These are phyloP conservation scores for Quadroppia sp. DNA, from an alignment of 2,888 invertebrate species.

Conservation along the genomic window DNA sequence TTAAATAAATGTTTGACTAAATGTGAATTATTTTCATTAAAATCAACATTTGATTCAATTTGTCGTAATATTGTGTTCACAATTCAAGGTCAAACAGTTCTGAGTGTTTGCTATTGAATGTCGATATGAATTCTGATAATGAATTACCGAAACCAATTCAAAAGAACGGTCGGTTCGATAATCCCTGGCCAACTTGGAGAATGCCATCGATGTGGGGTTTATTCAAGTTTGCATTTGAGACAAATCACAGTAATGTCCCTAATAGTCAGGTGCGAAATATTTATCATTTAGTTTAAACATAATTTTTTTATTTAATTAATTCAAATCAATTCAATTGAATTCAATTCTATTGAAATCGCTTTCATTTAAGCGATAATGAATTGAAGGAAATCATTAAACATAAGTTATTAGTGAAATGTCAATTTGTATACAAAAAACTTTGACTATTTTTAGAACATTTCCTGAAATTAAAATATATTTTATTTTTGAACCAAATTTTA, in stretches of 20 bases:
- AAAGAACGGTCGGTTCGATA: constrained; percentile 50
- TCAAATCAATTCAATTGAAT: too few relatives aligned
- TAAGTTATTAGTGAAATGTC: too few relatives aligned
- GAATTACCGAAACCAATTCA: constrained; percentile 47
- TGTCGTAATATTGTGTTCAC: neutral
- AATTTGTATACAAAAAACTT: too few relatives aligned
- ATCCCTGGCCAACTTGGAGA: constrained; percentile 51
- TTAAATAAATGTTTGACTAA: too few relatives aligned
- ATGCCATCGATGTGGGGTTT: constrained; percentile 45
- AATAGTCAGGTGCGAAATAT: constrained; percentile 45
- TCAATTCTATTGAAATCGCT: neutral
- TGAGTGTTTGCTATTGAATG: neutral
- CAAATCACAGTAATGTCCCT: constrained; percentile 48
- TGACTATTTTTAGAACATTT: too few relatives aligned
- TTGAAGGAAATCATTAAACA: neutral
- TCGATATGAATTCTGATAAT: neutral
- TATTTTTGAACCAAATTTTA: too few relatives aligned
- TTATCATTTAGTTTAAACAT: too few relatives aligned
- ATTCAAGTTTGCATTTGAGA: constrained; percentile 47
- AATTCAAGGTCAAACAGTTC: neutral
- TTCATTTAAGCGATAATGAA: neutral
- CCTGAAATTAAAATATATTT: too few relatives aligned
- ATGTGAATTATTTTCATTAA: too few relatives aligned
- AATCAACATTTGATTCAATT: neutral
- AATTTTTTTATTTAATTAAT: neutral